Base-by-base conservation (phyloP, 2,888 invertebrate genomes). In the Meghimatium bilineatum region DNA sequence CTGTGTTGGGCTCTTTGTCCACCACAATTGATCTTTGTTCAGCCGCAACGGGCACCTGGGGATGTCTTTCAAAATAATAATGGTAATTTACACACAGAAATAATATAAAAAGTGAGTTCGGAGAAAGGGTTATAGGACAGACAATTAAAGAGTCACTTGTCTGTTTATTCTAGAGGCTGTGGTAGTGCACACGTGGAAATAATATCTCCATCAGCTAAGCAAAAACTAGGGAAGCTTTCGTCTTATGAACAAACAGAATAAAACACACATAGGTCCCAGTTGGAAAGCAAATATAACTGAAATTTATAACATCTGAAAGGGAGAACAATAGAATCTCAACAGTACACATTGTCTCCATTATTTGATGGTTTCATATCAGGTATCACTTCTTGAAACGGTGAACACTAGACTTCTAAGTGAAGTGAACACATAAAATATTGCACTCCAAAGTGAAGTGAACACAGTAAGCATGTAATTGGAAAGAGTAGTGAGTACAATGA, bases 21-120 rank as follows among this genome's bases (percentile, higher is more conserved):
- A 32, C 38, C 32, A 72, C n/a, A 72, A 72, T 60, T 29, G 38
- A 60, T 34, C 72, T 80, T 80, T 80, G 80, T 72, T 72, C 60
- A 38, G 17, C 60, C 29, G 2, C 38, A 60, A 29, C 36, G 5
- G 52, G 34, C 80, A 72, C 60, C 77, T 34, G 69, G 10, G n/a
- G 80, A 80, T 69, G 80, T 6, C 71, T 80, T 80, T 80, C 32
- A 34, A 34, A 77, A 36, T 77, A 60, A 63, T 36, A 34, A 63
- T 60, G 77, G 60, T 26, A 63, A 36, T 63, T 77, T 77, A 36
- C 34, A 63, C 60, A 77, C 34, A n/a, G 56, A 36, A 76, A 34
- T 12, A 20, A 76, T 34, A 76, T 60, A 60, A 26, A 75, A 29
- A 20, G 76, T 2, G 32, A 71, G 38, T 34, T 12, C 38, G 23